A percentile compares a stretch with the other conserved stretches of the same genome.
Evolutionary conservation across 2,797 vertebrate genomes (phyloP).

Genomic region (Petrocephalus sullivani): DNA sequence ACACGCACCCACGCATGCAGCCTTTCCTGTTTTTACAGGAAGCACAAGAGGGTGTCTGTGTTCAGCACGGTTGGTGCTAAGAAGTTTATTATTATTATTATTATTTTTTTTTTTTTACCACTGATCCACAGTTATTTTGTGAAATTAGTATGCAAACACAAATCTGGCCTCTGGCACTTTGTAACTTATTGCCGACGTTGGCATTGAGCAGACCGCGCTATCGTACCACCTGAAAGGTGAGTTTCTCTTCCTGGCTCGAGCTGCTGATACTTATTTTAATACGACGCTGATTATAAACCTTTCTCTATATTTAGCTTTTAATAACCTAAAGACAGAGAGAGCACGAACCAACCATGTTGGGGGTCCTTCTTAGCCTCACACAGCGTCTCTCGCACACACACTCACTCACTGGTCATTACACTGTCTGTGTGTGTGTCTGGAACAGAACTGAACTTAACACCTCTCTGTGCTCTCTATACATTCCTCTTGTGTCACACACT

Average conservation of each 20-base stretch:
- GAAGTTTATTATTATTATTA: background rate
- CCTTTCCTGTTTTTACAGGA: constrained; percentile 20
- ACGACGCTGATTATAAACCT: constrained; percentile 14
- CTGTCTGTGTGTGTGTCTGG: background rate
- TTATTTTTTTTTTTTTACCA: background rate
- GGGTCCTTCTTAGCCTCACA: background rate
- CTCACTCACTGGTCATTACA: background rate
- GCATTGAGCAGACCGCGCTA: background rate
- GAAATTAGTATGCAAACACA: background rate
- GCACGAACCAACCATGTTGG: background rate
- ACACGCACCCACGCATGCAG: constrained; percentile 28
- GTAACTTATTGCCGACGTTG: background rate
- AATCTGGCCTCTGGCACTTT: background rate
- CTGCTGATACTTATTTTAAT: constrained; percentile 1
- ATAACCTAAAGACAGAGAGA: constrained; percentile 39
- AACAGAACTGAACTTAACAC: background rate
- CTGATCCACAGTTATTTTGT: background rate
- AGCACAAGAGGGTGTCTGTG: background rate
- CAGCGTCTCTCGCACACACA: background rate
- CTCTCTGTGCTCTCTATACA: background rate
- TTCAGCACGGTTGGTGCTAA: background rate
- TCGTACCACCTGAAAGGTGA: background rate
- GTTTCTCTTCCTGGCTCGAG: background rate
- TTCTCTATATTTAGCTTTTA: constrained; percentile 53
- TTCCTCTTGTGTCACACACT: background rate